Evolutionary conservation across 2,888 invertebrate genomes (phyloP), one percentile per base, ranked within the genome.

Genomic region (Pristionchus exspectatus): DNA sequence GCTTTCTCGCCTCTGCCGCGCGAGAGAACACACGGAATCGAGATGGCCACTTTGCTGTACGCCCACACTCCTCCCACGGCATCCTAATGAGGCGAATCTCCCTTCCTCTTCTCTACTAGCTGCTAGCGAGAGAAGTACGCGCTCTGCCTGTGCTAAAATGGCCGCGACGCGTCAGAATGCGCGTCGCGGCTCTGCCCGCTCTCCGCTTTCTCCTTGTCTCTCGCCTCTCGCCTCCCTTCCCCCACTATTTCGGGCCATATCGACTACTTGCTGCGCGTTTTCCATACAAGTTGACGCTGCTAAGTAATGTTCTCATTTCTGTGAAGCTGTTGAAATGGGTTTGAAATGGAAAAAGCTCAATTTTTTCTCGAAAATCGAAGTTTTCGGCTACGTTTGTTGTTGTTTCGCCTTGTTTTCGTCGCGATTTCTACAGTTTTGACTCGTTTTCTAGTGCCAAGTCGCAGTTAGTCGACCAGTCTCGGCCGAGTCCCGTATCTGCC

Each of bases 211-310:
- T 7, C n/a, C 72, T 33, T 30, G 4, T 27, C 24, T 81, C 50
- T 44, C 81, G 14, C 27, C 27, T 14, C 54, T 81, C 27, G 24
- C 50, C 33, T n/a, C 81, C 50, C 50, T n/a, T 81, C 27, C 50
- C 38, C 38, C 74, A 24, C 81, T 27, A 50, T 50, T 81, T 81
- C 50, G 81, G 50, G 81, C 44, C 81, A 24, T 81, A 81, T 81
- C 81, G 81, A 81, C 81, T 54, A 33, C 74, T 74, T 74, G 74
- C 30, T 38, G 74, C 74, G 38, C 74, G 18, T 38, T 74, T 74
- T 38, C 74, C 74, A 74, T 74, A 38, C 4, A 74, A 74, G 63
- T 63, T 63, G 63, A 63, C 63, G 63, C 24, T 63, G 7, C n/a
- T n/a, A n/a, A 24, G 18, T 24, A 24, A 10, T 10, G 10, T 63